Conservation (phyloP, 2,888 invertebrate species). For the Drosophila pseudotalamancana region DNA sequence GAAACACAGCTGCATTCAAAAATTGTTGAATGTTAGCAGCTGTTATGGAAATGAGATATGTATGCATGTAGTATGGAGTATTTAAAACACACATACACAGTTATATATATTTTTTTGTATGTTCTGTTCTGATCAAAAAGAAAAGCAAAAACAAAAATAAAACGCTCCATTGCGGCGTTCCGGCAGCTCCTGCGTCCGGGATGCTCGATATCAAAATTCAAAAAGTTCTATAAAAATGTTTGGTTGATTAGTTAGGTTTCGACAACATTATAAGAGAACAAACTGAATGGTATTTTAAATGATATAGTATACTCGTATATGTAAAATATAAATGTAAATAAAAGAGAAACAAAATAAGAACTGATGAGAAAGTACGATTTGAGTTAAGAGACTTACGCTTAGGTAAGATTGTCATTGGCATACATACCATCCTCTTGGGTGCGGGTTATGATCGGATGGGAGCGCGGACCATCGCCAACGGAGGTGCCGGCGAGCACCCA, state of each 20-base stretch:
- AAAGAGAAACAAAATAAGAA: conserved; percentile 6
- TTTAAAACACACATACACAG: conserved; percentile 30
- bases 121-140: conserved; percentile 4
- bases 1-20: conserved; percentile 45
- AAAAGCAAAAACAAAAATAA: conserved; percentile 26
- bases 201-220: conserved; percentile 73
- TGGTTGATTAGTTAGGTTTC: conserved; percentile 37
- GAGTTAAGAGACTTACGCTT: conserved; percentile 67
- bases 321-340: conserved; percentile 7
- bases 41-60: conserved; percentile 1
- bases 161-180: conserved; percentile 64
- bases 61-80: conserved; percentile 9
- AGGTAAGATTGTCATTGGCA: conserved; percentile 70
- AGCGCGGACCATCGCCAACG: conserved; percentile 97
- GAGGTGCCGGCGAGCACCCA: conserved; percentile 98
- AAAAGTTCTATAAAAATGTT: conserved; percentile 70
- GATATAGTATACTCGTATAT: too few relatives aligned
- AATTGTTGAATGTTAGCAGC: conserved; percentile 38
- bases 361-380: conserved; percentile 34
- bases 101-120: conserved; percentile 15
- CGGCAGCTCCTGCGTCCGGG: conserved; percentile 52
- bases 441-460: conserved; percentile 95
- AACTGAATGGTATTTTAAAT: not conserved
- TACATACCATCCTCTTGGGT: conserved; percentile 99
- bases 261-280: conserved; percentile 9